Conservation (phyloP, 1,140 invertebrate species). For the Brachionus paranguensis region DNA sequence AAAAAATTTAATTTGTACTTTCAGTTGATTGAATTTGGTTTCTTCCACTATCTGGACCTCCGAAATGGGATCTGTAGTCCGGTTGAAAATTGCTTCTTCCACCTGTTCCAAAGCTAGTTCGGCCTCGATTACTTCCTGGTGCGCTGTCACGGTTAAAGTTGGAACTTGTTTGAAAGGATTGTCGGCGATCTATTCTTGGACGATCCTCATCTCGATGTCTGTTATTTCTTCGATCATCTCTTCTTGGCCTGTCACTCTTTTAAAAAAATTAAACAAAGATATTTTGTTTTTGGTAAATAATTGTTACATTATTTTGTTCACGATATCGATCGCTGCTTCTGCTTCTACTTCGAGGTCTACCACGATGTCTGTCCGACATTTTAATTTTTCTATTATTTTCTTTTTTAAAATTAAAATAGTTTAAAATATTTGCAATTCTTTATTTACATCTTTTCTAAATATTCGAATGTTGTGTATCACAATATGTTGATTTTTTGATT, state of each 20-base stretch:
- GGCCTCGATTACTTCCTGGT: neutral
- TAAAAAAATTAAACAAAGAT: neutral
- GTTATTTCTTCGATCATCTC: neutral
- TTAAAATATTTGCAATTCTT: neutral
- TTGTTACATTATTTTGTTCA: neutral
- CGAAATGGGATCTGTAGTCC: neutral
- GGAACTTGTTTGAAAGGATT: neutral
- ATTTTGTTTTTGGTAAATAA: neutral
- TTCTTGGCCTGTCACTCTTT: neutral
- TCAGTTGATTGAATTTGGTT: neutral
- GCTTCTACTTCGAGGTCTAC: slow-evolving; percentile 10
- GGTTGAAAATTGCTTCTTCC: neutral
- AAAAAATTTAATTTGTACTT: neutral
- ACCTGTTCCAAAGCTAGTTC: neutral
- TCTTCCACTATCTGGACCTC: neutral
- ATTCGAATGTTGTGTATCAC: neutral
- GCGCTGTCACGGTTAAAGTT: neutral
- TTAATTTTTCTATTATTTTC: neutral
- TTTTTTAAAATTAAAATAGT: neutral
- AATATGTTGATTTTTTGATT: neutral
- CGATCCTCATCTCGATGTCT: neutral
- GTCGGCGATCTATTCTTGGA: neutral
- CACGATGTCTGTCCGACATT: neutral
- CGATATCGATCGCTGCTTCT: neutral
- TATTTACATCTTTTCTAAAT: neutral